phyloP scores from a whole-genome alignment of 2,888 invertebrate species.

The Tupiocoris notatus region DNA sequence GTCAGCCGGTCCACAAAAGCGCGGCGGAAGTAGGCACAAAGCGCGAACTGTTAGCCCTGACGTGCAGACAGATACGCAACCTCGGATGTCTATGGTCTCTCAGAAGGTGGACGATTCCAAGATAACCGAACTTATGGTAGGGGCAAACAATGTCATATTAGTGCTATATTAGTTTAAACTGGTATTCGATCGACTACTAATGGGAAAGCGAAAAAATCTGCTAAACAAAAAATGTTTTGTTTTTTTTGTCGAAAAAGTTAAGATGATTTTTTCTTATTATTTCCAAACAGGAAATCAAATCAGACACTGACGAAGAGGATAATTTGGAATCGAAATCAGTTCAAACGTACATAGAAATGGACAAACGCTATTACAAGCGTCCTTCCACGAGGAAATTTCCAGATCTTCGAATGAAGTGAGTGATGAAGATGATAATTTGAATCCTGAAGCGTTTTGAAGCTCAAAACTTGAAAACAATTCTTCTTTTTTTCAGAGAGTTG shows the following conservation, averaged over 20 bases:
- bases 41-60: neutral
- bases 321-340: neutral
- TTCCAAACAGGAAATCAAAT: conserved; percentile 16
- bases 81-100: neutral
- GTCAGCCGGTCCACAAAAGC: neutral
- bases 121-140: conserved; percentile 2
- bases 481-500: no score
- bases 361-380: neutral
- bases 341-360: conserved; percentile 3
- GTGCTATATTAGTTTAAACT: no score
- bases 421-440: no score
- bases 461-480: no score
- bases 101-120: neutral
- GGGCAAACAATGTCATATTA: neutral
- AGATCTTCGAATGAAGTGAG: no score
- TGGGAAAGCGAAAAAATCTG: no score
- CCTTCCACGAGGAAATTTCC: no score
- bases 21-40: neutral
- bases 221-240: no score
- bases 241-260: no score
- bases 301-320: neutral
- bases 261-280: no score
- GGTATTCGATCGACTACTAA: no score
- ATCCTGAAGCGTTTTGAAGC: no score
- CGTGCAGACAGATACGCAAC: neutral